These are phyloP conservation scores for Falcaria lacertinaria DNA, from an alignment of 2,888 invertebrate species.

Conservation along the genomic window DNA sequence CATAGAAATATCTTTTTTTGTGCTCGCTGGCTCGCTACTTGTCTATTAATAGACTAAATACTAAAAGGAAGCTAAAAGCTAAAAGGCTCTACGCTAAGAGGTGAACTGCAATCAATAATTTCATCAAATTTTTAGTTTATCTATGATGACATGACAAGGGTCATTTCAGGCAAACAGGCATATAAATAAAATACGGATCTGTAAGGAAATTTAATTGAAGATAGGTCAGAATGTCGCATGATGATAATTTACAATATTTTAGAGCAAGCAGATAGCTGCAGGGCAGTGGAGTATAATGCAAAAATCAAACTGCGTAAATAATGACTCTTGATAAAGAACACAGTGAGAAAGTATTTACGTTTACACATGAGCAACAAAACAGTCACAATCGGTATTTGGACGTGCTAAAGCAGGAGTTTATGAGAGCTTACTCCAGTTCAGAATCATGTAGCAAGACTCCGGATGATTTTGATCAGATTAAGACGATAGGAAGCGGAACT, in stretches of 20 bases:
- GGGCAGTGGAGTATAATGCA: neutral
- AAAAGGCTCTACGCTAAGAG: too few relatives aligned
- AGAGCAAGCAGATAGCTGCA: neutral
- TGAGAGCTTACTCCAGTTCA: constrained; percentile 22
- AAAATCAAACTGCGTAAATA: constrained; percentile 7
- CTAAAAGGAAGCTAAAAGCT: too few relatives aligned
- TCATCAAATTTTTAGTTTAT: too few relatives aligned
- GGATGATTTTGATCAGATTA: constrained; percentile 85
- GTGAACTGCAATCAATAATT: too few relatives aligned
- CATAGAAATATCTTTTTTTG: too few relatives aligned
- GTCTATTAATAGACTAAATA: too few relatives aligned
- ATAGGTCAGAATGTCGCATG: neutral
- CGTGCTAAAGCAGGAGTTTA: constrained; percentile 48
- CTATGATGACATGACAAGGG: too few relatives aligned
- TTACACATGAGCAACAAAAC: constrained; percentile 36
- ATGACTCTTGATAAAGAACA: constrained; percentile 34
- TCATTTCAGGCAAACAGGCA: too few relatives aligned
- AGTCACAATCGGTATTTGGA: constrained; percentile 48
- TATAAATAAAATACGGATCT: too few relatives aligned
- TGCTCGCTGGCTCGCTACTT: too few relatives aligned
- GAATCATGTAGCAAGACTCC: constrained; percentile 25
- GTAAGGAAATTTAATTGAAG: too few relatives aligned
- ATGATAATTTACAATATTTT: neutral
- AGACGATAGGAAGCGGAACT: constrained; percentile 89
- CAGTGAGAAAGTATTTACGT: constrained; percentile 22